These are phyloP conservation scores for Panagrolaimus sp. DNA, from an alignment of 1,140 invertebrate species.

Conservation along the genomic window DNA sequence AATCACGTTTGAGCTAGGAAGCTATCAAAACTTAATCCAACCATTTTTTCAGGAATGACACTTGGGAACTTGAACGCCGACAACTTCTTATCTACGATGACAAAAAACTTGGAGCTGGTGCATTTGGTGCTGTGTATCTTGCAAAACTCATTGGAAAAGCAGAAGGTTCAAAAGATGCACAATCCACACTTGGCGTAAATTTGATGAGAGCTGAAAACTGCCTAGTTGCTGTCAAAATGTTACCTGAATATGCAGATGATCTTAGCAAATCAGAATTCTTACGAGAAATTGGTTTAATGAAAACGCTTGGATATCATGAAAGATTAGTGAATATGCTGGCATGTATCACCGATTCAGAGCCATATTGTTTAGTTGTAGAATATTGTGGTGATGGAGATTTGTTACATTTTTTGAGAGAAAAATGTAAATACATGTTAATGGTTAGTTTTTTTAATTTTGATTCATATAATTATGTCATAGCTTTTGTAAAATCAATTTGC, in stretches of 20 bases:
- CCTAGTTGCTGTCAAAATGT: slow-evolving; percentile 60
- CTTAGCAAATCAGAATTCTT: slow-evolving; percentile 59
- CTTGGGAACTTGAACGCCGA: slow-evolving; percentile 54
- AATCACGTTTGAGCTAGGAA: too few species aligned
- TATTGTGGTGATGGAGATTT: slow-evolving; percentile 61
- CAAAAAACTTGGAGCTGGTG: slow-evolving; percentile 53
- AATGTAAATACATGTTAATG: slow-evolving; percentile 54
- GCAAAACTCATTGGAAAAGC: slow-evolving; percentile 51
- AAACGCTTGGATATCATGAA: slow-evolving; percentile 60
- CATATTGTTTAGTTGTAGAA: slow-evolving; percentile 61
- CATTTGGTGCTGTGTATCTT: slow-evolving; percentile 52
- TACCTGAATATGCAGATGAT: slow-evolving; percentile 59
- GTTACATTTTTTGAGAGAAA: slow-evolving; percentile 58
- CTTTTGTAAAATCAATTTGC: too few species aligned
- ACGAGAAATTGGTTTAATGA: slow-evolving; percentile 62
- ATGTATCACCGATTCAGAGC: slow-evolving; percentile 60
- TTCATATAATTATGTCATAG: too few species aligned
- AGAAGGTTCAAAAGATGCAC: slow-evolving; percentile 44
- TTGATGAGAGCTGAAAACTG: slow-evolving; percentile 58
- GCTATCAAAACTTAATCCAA: too few species aligned
- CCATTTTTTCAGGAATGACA: slow-evolving; percentile 42
- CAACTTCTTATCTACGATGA: slow-evolving; percentile 57
- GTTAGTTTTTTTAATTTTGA: slow-evolving; percentile 34
- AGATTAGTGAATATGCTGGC: slow-evolving; percentile 62
- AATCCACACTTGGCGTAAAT: slow-evolving; percentile 54